Percentiles rank a stretch among this genome's conserved stretches.
These are phyloP conservation scores for Ahaetulla prasina DNA, from an alignment of 2,113 vertebrate genomes.

Conservation along the genomic window DNA sequence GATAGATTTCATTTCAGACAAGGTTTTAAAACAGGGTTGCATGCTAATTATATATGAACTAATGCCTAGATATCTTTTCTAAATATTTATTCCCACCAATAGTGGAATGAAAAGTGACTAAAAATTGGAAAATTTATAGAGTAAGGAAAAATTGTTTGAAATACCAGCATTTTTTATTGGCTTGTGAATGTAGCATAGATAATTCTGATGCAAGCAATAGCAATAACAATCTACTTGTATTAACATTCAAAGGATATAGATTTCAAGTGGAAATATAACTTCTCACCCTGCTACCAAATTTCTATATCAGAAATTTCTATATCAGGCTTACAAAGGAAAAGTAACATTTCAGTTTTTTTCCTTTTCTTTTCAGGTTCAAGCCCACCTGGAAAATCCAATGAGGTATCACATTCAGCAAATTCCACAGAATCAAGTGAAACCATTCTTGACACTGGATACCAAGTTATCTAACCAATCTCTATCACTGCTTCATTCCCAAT, in stretches of 20 bases:
- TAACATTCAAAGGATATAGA: not conserved
- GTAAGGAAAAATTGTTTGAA: not conserved
- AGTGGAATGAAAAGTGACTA: not conserved
- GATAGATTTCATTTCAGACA: not conserved
- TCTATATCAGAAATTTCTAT: not conserved
- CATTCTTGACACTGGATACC: slow-evolving; percentile 85
- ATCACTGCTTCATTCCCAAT: slow-evolving; percentile 67
- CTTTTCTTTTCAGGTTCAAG: slow-evolving; percentile 77
- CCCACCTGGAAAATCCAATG: slow-evolving; percentile 82
- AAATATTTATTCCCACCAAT: not conserved
- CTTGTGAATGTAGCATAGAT: not conserved
- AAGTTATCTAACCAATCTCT: slow-evolving; percentile 76
- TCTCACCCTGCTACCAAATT: not conserved
- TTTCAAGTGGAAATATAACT: not conserved
- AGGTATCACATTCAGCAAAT: slow-evolving; percentile 83
- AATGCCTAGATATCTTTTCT: not conserved
- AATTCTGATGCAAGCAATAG: not conserved
- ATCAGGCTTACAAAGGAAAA: not conserved
- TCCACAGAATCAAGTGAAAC: slow-evolving; percentile 86
- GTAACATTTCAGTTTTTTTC: not conserved
- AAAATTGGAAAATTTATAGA: not conserved
- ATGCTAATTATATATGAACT: not conserved
- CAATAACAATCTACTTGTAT: not conserved
- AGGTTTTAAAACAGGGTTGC: not conserved
- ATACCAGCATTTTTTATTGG: not conserved